Evolutionary conservation across 2,888 invertebrate species (phyloP).

Genomic region (Synanthedon vespiformis): DNA sequence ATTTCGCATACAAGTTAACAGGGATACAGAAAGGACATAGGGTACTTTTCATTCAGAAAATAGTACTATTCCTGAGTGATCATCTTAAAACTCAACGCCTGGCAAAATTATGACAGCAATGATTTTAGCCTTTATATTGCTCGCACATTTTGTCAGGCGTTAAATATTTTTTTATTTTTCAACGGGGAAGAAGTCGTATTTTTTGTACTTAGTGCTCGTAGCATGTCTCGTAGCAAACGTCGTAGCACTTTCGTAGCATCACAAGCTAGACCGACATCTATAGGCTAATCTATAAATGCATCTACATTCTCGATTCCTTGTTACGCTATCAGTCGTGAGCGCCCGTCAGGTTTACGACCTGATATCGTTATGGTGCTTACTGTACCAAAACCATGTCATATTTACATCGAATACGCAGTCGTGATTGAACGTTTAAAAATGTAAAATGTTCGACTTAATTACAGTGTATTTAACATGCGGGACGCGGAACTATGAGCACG

Average conservation of each 20-base stretch:
- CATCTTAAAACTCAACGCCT: too few species aligned
- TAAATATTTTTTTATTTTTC: too few species aligned
- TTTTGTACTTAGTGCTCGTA: not conserved
- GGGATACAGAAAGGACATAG: too few species aligned
- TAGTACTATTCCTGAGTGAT: too few species aligned
- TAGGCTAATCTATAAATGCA: too few species aligned
- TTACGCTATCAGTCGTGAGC: not conserved
- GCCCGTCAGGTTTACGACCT: not conserved
- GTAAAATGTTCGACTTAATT: slow-evolving; percentile 33
- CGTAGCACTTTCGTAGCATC: slow-evolving; percentile 44
- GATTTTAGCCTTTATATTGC: too few species aligned
- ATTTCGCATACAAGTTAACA: too few species aligned
- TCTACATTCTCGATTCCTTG: not conserved
- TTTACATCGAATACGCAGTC: slow-evolving; percentile 27
- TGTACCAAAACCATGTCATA: slow-evolving; percentile 23
- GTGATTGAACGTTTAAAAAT: slow-evolving; percentile 31
- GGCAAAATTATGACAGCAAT: too few species aligned
- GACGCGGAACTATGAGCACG: slow-evolving; percentile 27
- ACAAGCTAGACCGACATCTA: not conserved
- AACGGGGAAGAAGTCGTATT: not conserved
- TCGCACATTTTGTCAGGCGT: too few species aligned
- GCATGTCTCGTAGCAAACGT: slow-evolving; percentile 18
- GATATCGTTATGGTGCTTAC: slow-evolving; percentile 3
- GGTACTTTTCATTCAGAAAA: too few species aligned
- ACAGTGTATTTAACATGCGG: slow-evolving; percentile 35